phyloP scores from a whole-genome alignment of 2,888 invertebrate genomes.

The Heliothis peltigera region DNA sequence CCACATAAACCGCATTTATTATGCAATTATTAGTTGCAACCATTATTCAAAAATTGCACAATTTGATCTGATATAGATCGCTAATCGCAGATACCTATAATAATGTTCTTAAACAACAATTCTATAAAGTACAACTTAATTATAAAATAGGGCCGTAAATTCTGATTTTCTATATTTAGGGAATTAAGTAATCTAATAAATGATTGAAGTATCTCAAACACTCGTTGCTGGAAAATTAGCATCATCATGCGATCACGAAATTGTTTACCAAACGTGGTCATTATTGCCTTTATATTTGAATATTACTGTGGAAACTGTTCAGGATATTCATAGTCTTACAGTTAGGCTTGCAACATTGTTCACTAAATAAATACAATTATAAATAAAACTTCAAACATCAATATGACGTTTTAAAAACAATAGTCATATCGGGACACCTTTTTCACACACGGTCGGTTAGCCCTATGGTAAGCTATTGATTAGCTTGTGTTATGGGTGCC shows the following conservation, averaged over 20 bases:
- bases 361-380: not conserved
- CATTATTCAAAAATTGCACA: slow-evolving; percentile 18
- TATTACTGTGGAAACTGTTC: not conserved
- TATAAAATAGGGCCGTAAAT: slow-evolving; percentile 18
- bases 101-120: slow-evolving; percentile 6
- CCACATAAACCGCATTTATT: slow-evolving; percentile 4
- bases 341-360: not conserved
- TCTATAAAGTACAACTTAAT: slow-evolving; percentile 16
- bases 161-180: slow-evolving; percentile 34
- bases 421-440: too few relatives aligned
- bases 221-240: slow-evolving; percentile 9
- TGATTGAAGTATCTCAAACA: slow-evolving; percentile 32
- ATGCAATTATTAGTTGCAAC: slow-evolving; percentile 20
- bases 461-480: too few relatives aligned
- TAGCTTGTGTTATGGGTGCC: too few relatives aligned
- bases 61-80: slow-evolving; percentile 12
- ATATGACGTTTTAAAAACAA: too few relatives aligned
- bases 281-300: slow-evolving; percentile 7
- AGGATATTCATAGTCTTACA: slow-evolving; percentile 1
- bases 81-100: not conserved
- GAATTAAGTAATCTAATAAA: slow-evolving; percentile 16
- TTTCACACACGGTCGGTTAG: too few relatives aligned
- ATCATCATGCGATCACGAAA: slow-evolving; percentile 42
- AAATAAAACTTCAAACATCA: too few relatives aligned
- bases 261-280: slow-evolving; percentile 10